Percentiles rank a stretch among this genome's conserved stretches.
These are phyloP conservation scores for Macrosteles quadrilineatus DNA, from an alignment of 1,140 invertebrate genomes.

Conservation along the genomic window DNA sequence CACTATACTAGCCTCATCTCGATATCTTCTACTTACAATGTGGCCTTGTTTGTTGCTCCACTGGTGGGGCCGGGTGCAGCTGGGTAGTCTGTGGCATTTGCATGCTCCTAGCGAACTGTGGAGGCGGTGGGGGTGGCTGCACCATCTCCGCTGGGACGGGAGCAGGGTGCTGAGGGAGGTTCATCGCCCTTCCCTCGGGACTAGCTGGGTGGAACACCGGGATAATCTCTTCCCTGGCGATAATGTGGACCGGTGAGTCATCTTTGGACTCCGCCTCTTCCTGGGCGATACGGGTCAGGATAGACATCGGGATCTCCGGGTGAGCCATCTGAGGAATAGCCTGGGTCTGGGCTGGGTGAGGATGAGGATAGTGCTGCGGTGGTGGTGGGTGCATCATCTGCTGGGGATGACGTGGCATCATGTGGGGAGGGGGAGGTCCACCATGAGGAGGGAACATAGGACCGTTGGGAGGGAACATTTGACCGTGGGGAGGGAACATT, in stretches of 20 bases:
- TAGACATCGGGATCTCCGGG: not conserved
- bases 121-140: constrained; percentile 39
- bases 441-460: constrained; percentile 15
- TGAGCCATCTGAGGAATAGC: not conserved
- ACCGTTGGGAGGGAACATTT: too few relatives aligned
- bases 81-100: constrained; percentile 24
- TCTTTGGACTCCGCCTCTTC: constrained; percentile 30
- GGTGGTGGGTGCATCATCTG: constrained; percentile 20
- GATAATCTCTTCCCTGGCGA: constrained; percentile 41
- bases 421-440: not conserved
- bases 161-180: constrained; percentile 31
- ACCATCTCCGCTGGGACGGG: constrained; percentile 40
- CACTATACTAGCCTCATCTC: too few relatives aligned
- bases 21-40: constrained; percentile 44
- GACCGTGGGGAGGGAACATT: constrained; percentile 11
- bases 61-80: not conserved
- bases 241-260: constrained; percentile 38
- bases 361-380: constrained; percentile 11
- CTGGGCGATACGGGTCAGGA: constrained; percentile 29
- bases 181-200: constrained; percentile 33
- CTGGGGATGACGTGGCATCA: constrained; percentile 11
- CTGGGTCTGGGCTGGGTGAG: constrained; percentile 15
- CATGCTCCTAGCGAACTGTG: constrained; percentile 35
- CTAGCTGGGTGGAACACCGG: constrained; percentile 37
- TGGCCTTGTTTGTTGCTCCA: constrained; percentile 36